Evolutionary conservation across 2,113 vertebrate species (phyloP).

Genomic region (Osmerus mordax): DNA sequence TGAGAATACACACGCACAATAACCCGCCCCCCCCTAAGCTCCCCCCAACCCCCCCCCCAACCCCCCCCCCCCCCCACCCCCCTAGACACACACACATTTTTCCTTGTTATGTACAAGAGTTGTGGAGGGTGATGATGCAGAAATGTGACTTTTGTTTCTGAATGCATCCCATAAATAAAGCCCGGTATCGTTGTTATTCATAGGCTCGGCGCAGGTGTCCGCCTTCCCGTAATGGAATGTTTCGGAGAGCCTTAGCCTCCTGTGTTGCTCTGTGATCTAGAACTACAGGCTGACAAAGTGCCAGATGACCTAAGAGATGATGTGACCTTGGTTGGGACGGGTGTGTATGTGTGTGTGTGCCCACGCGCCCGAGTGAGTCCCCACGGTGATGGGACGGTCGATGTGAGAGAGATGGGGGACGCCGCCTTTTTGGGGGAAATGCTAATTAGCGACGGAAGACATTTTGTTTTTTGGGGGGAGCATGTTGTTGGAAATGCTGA

Average conservation of each 20-base stretch:
- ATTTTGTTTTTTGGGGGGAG: constrained; percentile 35
- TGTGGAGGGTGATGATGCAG: too few relatives aligned
- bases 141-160: too few relatives aligned
- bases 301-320: neutral
- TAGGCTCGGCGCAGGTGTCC: neutral
- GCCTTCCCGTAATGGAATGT: too few relatives aligned
- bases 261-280: too few relatives aligned
- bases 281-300: neutral
- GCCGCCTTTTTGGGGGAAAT: constrained; percentile 35
- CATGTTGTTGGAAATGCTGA: constrained; percentile 60
- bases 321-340: neutral
- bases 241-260: too few relatives aligned
- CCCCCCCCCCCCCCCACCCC: too few relatives aligned
- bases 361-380: neutral
- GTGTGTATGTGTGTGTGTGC: neutral
- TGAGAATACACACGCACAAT: neutral
- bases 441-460: constrained; percentile 33
- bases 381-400: neutral
- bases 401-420: neutral
- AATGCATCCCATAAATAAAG: neutral
- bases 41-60: too few relatives aligned
- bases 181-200: neutral
- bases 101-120: too few relatives aligned
- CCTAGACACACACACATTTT: too few relatives aligned
- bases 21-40: too few relatives aligned